Conservation (phyloP, 2,888 invertebrate genomes). For the Ormia ochracea region DNA sequence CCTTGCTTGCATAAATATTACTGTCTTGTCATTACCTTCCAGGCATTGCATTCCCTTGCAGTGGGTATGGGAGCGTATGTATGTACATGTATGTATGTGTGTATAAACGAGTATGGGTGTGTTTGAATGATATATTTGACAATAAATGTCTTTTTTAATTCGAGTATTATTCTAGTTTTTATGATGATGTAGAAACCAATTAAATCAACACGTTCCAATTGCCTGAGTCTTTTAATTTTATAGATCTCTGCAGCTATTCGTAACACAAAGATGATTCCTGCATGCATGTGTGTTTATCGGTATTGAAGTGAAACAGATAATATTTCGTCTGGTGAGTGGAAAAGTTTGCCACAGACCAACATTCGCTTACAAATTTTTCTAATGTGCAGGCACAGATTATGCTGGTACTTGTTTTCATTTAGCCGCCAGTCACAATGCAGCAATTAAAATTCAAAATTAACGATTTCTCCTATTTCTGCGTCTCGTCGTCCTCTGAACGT, state of each 20-base stretch:
- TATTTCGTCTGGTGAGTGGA: not conserved
- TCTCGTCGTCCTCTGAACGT: conserved; percentile 26
- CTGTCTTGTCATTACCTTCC: conserved; percentile 11
- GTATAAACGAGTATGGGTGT: not conserved
- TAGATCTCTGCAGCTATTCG: conserved; percentile 9
- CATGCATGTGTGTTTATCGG: not conserved
- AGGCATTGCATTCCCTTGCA: conserved; percentile 10
- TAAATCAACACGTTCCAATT: conserved; percentile 55
- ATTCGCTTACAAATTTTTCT: not conserved
- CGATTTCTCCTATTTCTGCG: conserved; percentile 31
- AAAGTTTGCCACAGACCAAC: not conserved
- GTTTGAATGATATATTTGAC: conserved; percentile 12
- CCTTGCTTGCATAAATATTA: conserved; percentile 12
- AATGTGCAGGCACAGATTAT: not conserved
- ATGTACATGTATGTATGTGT: too few species aligned
- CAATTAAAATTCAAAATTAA: conserved; percentile 59
- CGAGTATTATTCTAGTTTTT: conserved; percentile 36
- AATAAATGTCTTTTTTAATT: conserved; percentile 39
- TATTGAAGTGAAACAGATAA: not conserved
- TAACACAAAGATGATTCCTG: conserved; percentile 15
- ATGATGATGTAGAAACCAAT: conserved; percentile 51
- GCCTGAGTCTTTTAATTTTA: conserved; percentile 27
- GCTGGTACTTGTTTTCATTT: conserved; percentile 16
- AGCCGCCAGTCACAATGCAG: conserved; percentile 40
- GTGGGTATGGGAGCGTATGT: not conserved